Percentiles rank a stretch among this genome's conserved stretches.
phyloP scores from a whole-genome alignment of 2,888 invertebrate genomes.

The Archaeoteleia sp. region DNA sequence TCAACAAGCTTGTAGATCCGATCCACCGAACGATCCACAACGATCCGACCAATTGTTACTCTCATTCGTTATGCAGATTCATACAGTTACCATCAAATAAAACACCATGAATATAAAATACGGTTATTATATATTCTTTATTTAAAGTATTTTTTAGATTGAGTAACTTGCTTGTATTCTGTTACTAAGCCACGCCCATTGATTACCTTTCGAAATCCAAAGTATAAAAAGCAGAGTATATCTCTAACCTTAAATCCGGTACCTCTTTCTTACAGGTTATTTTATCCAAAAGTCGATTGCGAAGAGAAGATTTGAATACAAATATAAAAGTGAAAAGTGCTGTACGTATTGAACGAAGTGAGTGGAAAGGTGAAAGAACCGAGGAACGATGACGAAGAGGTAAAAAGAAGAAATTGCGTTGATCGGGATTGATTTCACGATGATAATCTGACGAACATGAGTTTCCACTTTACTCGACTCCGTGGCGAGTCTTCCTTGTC shows the following conservation, averaged over 20 bases:
- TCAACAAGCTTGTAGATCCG: conserved; percentile 40
- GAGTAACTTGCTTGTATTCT: too few relatives aligned
- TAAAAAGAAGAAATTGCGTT: conserved; percentile 53
- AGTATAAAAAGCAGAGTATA: too few relatives aligned
- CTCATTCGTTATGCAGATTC: conserved; percentile 48
- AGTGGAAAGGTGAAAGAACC: conserved; percentile 18
- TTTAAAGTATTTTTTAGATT: too few relatives aligned
- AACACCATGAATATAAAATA: conserved; percentile 32
- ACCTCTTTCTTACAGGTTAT: too few relatives aligned
- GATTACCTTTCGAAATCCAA: too few relatives aligned
- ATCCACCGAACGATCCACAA: conserved; percentile 16
- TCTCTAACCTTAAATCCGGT: too few relatives aligned
- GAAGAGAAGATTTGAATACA: too few relatives aligned
- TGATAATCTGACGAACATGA: conserved; percentile 74
- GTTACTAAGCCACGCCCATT: too few relatives aligned
- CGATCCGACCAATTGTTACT: conserved; percentile 34
- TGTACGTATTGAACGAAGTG: conserved; percentile 1
- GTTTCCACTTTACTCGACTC: conserved; percentile 71
- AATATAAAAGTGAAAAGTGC: background rate
- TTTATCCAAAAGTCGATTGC: too few relatives aligned
- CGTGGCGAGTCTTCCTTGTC: conserved; percentile 49
- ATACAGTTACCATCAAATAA: conserved; percentile 18
- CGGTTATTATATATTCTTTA: background rate
- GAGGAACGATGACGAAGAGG: conserved; percentile 36
- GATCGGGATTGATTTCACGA: conserved; percentile 73